phyloP scores from a whole-genome alignment of 2,113 vertebrate species.

The Smithornis capensis region DNA sequence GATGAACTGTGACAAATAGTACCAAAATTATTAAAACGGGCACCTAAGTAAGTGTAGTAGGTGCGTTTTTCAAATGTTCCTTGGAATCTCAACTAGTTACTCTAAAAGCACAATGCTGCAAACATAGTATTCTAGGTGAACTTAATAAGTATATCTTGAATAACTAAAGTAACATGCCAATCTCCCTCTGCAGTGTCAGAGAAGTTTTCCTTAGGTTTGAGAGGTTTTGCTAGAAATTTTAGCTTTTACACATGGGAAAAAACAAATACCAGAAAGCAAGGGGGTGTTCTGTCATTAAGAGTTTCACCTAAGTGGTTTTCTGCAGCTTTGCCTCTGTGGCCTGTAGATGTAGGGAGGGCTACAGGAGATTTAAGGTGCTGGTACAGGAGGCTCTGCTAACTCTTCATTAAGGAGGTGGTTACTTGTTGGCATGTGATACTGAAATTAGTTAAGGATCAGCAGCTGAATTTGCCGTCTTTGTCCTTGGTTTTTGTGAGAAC shows the following conservation, averaged over 20 bases:
- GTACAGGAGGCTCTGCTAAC: neutral
- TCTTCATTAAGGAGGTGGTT: neutral
- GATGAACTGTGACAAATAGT: slow-evolving; percentile 33
- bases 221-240: neutral
- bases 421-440: neutral
- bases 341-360: neutral
- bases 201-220: neutral
- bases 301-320: neutral
- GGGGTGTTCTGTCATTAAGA: neutral
- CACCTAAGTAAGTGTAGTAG: neutral
- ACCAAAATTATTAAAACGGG: slow-evolving; percentile 17
- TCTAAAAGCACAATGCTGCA: neutral
- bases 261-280: neutral
- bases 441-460: neutral
- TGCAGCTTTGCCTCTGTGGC: neutral
- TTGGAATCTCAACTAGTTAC: neutral
- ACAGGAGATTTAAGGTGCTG: neutral
- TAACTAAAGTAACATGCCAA: neutral
- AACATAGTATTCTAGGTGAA: neutral
- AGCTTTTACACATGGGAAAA: neutral
- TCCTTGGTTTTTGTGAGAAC: neutral
- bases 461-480: slow-evolving; percentile 1
- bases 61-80: neutral
- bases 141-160: neutral
- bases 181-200: neutral